A percentile compares a stretch with the other conserved stretches of the same genome.
These are phyloP conservation scores for Antitype chi DNA, from an alignment of 2,888 invertebrate species.

Conservation along the genomic window DNA sequence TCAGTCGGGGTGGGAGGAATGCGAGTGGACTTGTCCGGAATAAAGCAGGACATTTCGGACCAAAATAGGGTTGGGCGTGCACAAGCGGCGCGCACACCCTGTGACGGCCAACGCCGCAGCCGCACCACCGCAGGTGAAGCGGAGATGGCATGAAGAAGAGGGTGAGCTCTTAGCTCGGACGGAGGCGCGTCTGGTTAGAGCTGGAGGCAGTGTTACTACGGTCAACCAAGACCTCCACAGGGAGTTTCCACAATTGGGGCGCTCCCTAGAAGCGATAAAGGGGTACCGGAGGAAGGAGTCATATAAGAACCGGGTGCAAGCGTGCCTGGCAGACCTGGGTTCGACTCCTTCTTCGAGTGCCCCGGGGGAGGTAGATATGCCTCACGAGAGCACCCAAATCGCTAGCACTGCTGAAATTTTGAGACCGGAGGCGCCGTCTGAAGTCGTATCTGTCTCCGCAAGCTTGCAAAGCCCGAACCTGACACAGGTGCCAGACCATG, in stretches of 20 bases:
- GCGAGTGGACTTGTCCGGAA: conserved; percentile 5
- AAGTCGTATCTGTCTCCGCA: not conserved
- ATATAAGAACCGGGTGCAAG: conserved; percentile 29
- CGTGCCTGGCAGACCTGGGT: not conserved
- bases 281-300: conserved; percentile 23
- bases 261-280: conserved; percentile 1
- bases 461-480: not conserved
- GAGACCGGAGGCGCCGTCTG: not conserved
- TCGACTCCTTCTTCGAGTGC: not conserved
- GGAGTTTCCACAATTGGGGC: conserved; percentile 19
- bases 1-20: not conserved
- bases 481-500: not conserved
- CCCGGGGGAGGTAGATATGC: not conserved
- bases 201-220: not conserved
- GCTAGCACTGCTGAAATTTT: not conserved
- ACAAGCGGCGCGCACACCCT: conserved; percentile 24
- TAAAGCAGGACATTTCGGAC: conserved; percentile 2
- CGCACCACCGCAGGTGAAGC: conserved; percentile 32
- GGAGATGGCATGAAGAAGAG: conserved; percentile 33
- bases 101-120: conserved; percentile 20
- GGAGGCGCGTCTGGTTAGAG: conserved; percentile 24
- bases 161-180: conserved; percentile 12
- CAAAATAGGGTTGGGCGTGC: conserved; percentile 23
- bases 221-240: rapidly evolving
- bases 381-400: not conserved